Percentiles rank a stretch among this genome's conserved stretches.
phyloP scores from a whole-genome alignment of 2,797 vertebrate genomes.

The Cryptoprocta ferox region DNA sequence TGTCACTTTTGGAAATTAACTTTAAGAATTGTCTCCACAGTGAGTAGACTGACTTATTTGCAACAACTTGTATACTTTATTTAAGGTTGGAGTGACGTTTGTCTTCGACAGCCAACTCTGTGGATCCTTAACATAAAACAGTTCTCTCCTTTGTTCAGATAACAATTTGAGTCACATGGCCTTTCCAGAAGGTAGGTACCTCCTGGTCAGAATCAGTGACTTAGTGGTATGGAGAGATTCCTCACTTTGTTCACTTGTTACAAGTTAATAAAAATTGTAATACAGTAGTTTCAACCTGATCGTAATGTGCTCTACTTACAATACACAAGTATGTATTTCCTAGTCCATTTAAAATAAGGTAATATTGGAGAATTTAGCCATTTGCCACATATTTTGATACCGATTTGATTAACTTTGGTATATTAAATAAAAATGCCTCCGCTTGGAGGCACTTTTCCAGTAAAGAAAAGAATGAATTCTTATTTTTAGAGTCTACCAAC shows the following conservation, averaged over 20 bases:
- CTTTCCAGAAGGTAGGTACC: not conserved
- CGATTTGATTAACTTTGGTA: not conserved
- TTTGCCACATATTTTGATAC: not conserved
- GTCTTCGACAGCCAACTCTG: not conserved
- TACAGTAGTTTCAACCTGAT: not conserved
- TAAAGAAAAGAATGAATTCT: not conserved
- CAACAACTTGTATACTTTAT: not conserved
- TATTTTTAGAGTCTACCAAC: not conserved
- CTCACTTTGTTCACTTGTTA: not conserved
- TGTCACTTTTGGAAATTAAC: not conserved
- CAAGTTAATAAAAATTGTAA: not conserved
- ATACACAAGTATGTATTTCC: not conserved
- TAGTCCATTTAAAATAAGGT: not conserved
- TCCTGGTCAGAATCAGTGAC: not conserved
- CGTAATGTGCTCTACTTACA: not conserved
- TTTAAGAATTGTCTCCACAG: not conserved
- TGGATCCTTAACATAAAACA: not conserved
- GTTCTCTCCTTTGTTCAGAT: not conserved
- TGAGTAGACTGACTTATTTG: not conserved
- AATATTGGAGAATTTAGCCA: not conserved
- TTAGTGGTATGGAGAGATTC: not conserved
- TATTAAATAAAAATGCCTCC: constrained; percentile 14
- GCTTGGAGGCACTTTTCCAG: not conserved
- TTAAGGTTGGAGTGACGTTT: not conserved
- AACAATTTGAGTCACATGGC: not conserved